These are phyloP conservation scores for Triplophysa rosa DNA, from an alignment of 2,113 vertebrate species.

Conservation along the genomic window DNA sequence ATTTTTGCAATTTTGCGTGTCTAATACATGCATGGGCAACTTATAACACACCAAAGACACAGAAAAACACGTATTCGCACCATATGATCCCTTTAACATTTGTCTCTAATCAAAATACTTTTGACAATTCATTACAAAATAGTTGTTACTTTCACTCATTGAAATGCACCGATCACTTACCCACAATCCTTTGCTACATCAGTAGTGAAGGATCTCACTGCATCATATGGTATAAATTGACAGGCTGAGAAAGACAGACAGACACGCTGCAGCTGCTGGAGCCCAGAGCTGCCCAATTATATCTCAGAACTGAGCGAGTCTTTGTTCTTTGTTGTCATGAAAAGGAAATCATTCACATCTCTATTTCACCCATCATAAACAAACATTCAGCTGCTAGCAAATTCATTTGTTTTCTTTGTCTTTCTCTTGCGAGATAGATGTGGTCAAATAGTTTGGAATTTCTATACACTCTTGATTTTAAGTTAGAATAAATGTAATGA, in stretches of 20 bases:
- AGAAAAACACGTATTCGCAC: too few species aligned
- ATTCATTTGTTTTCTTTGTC: constrained; percentile 30
- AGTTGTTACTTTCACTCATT: too few species aligned
- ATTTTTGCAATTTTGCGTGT: too few species aligned
- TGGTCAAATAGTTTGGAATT: background rate
- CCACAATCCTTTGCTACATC: background rate
- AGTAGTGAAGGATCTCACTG: background rate
- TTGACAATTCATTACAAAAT: background rate
- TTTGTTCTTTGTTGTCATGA: constrained; percentile 34
- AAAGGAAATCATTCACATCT: constrained; percentile 25
- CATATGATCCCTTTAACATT: too few species aligned
- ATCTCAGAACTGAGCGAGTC: background rate
- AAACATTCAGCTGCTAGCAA: constrained; percentile 11
- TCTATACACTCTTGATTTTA: constrained; percentile 20
- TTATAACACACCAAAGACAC: too few species aligned
- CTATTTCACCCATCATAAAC: constrained; percentile 13
- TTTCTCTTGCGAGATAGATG: constrained; percentile 12
- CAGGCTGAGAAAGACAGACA: background rate
- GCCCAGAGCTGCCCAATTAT: constrained; percentile 30
- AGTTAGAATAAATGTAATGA: constrained; percentile 35
- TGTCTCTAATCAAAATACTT: too few species aligned
- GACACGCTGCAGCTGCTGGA: constrained; percentile 1
- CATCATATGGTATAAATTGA: background rate
- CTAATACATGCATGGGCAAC: too few species aligned
- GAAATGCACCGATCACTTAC: background rate